Base-by-base conservation (phyloP, 1,140 invertebrate genomes). In the Agraylea sexmaculata region DNA sequence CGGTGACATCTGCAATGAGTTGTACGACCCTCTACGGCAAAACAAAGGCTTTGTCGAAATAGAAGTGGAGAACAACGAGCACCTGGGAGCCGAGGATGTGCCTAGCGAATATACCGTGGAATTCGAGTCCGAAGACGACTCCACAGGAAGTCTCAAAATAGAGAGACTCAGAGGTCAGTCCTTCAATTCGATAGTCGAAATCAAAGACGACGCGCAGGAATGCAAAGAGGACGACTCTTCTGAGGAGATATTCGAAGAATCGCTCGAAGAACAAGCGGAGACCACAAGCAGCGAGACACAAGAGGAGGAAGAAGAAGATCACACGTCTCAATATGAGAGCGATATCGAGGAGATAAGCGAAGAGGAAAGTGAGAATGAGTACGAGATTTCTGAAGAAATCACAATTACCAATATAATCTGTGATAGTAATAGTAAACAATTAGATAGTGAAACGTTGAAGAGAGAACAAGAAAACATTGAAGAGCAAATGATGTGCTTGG, bases 1-100 rank as follows among this genome's bases (percentile, higher is more conserved):
- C 7, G n/a, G n/a, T 25, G 23, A n/a, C 23, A 25, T n/a, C 23
- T n/a, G n/a, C 7, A 25, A 7, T 7, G n/a, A 25, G 23, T 6
- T 7, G 7, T 7, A n/a, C 23, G 23, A n/a, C 20, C 11, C 38
- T 37, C 29, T 33, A n/a, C 15, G 42, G 38, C 21, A 36, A 35
- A 19, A 33, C 20, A 21, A 27, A 13, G 40, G 23, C n/a, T 27
- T 38, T 4, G 35, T 18, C 7, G 23, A 7, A n/a, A 25, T 25
- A 18, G 35, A 44, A 44, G 23, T 44, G 7, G 42, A 44, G 36
- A 44, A 44, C 10, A 44, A 49, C 29, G 47, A 49, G 29, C 43
- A 46, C 21, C 40, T 39, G n/a, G 43, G 37, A 15, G 21, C 38
- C 3, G 47, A 49, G 29, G 31, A 34, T 15, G 30, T 16, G 12